Evolutionary conservation across 2,113 vertebrate species (phyloP), one percentile per base, ranked within the genome.

Genomic region (Calidris pugnax): DNA sequence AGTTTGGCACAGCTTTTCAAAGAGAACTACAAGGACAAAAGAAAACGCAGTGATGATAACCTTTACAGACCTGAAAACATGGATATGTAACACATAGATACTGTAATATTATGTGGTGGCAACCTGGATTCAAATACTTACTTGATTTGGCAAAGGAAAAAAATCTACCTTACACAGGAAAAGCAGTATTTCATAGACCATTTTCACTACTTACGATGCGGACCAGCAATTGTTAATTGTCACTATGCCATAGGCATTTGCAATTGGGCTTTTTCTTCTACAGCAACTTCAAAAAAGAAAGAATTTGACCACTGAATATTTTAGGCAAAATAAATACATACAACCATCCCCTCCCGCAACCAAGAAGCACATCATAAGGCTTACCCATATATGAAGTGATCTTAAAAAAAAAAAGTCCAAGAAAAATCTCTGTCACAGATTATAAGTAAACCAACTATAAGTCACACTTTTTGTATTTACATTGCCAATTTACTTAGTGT

Each of bases 401-500:
- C 51, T 93, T 81, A 87, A 86, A 43, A 92, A 96, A 51, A 8
- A 86, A 90, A 32, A 76, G n/a, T 87, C 59, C 68, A 93, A 90
- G 91, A 94, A 96, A 97, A 97, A 84, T 71, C 59, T 50, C 50
- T 59, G 32, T 48, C 35, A 76, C 6, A 76, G 60, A 89, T 94
- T 97, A 92, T 86, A 96, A 96, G 60, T 82, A 95, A 97, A 82
- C 47, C 80, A 91, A 90, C 51, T 89, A 90, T 9, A 90, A 45
- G 95, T 95, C 71, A 96, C 57, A 78, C 43, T 87, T 78, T 74
- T 91, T 87, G 77, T 93, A 76, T 85, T 96, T 47, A 86, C 50
- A 89, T 3, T 89, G 72, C 78, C 53, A 86, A 85, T 95, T 97
- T 95, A 94, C 92, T 89, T 69, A 50, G 69, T 79, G 64, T 50